Evolutionary conservation across 2,797 vertebrate species (phyloP), one percentile per base, ranked within the genome.

Genomic region (Myiotriccus ornatus): DNA sequence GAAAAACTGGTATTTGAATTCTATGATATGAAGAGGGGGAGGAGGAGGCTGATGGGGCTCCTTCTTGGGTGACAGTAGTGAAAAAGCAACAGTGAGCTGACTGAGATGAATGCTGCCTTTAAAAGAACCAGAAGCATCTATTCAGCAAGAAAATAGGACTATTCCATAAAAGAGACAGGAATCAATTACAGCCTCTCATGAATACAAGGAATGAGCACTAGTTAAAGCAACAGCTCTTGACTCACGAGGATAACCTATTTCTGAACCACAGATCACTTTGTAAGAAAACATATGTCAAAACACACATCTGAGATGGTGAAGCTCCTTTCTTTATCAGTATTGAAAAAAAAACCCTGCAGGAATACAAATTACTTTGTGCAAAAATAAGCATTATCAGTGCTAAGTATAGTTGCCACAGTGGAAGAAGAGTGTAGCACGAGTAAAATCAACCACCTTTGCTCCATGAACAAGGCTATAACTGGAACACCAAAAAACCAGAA

Each of bases 81-180:
- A 84, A 92, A 95, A 96, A 84, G 93, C 67, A 92, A 50, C 23
- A 57, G 81, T 49, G 78, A 90, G 71, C 67, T 88, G 78, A 63
- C 41, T 57, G 92, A 80, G 68, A 95, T 62, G 89, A 94, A 87
- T 80, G 63, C 50, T 93, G 52, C 87, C 77, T 95, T 96, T 89
- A 84, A 93, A 94, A 94, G 91, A 96, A 81, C 87, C 70, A 93
- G 80, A 95, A 92, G 77, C 65, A 76, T 76, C 92, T 92, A 95
- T 93, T 96, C 89, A 87, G 50, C 0, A 9, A 64, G 79, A 89
- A 95, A 95, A 94, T 74, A 79, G 60, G 81, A 86, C 63, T 84
- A 64, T 78, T 95, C 82, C 90, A 87, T 64, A 90, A 94, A 93
- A 94, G 90, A 87, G 78, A 90, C 3, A 49, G 27, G 77, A 94